phyloP scores from a whole-genome alignment of 2,113 vertebrate genomes.

The Fregetta grallaria region DNA sequence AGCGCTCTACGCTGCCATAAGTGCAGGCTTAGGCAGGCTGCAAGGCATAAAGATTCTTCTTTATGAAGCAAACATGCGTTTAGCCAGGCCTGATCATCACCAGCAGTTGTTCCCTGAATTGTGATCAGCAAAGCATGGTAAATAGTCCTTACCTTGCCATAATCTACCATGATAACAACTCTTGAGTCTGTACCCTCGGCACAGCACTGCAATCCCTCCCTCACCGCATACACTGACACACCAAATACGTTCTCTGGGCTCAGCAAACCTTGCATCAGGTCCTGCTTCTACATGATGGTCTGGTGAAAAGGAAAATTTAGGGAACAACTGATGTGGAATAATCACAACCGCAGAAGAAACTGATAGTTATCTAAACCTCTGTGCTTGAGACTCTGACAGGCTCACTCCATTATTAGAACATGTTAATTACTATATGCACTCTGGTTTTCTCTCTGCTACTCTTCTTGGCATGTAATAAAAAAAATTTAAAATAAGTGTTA shows the following conservation, averaged over 20 bases:
- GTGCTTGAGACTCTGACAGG: neutral
- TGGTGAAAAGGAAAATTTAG: neutral
- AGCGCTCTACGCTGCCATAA: neutral
- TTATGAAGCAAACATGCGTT: neutral
- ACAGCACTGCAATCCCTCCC: neutral
- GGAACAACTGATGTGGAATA: neutral
- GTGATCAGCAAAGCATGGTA: neutral
- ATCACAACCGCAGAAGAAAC: constrained; percentile 1
- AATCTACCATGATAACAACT: neutral
- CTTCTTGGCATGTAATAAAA: neutral
- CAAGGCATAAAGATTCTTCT: neutral
- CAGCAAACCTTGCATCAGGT: neutral
- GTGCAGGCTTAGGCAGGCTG: neutral
- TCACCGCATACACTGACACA: neutral
- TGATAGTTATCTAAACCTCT: neutral
- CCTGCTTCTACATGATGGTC: neutral
- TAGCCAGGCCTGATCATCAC: neutral
- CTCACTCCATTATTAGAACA: constrained; percentile 1
- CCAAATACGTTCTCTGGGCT: neutral
- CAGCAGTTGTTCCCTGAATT: neutral
- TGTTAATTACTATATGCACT: constrained; percentile 36
- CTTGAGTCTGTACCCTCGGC: neutral
- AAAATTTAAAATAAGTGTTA: constrained; percentile 46
- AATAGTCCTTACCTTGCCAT: neutral
- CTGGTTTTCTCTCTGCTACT: constrained; percentile 21